Evolutionary conservation across 2,888 invertebrate genomes (phyloP).

Genomic region (Rhingia rostrata): DNA sequence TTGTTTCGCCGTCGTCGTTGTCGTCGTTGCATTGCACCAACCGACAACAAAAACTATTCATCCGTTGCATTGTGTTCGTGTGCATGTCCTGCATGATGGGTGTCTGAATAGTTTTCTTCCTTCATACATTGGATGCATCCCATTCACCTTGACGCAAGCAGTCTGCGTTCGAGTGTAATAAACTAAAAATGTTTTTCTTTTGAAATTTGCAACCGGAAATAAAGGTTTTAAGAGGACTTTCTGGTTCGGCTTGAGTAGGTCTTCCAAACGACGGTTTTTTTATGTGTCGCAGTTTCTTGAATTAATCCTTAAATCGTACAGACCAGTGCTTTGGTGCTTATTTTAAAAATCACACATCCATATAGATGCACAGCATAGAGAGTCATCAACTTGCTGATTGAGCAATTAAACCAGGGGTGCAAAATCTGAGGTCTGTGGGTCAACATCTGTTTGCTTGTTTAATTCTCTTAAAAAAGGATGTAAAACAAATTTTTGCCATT

Average conservation of each 20-base stretch:
- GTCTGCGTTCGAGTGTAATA: constrained; percentile 14
- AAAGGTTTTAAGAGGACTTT: neutral
- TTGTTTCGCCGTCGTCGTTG: constrained; percentile 17
- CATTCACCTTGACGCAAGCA: constrained; percentile 4
- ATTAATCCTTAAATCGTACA: neutral
- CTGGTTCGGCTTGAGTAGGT: neutral
- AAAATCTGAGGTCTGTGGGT: too few relatives aligned
- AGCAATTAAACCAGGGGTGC: too few relatives aligned
- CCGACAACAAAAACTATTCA: constrained; percentile 25
- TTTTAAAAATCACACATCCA: too few relatives aligned
- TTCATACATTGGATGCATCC: neutral
- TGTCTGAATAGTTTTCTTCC: constrained; percentile 39
- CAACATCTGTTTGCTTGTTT: too few relatives aligned
- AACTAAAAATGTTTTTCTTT: neutral
- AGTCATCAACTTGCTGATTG: too few relatives aligned
- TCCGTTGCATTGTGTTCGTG: constrained; percentile 26
- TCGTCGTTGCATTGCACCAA: neutral
- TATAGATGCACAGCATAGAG: too few relatives aligned
- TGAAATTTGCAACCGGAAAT: constrained; percentile 17
- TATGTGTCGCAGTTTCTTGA: too few relatives aligned
- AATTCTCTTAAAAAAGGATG: too few relatives aligned
- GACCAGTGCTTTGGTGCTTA: too few relatives aligned
- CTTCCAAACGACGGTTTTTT: neutral
- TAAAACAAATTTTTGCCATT: too few relatives aligned
- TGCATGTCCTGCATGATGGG: constrained; percentile 45